A percentile compares a stretch with the other conserved stretches of the same genome.
These are phyloP conservation scores for Furcula furcula DNA, from an alignment of 2,888 invertebrate genomes.

Conservation along the genomic window DNA sequence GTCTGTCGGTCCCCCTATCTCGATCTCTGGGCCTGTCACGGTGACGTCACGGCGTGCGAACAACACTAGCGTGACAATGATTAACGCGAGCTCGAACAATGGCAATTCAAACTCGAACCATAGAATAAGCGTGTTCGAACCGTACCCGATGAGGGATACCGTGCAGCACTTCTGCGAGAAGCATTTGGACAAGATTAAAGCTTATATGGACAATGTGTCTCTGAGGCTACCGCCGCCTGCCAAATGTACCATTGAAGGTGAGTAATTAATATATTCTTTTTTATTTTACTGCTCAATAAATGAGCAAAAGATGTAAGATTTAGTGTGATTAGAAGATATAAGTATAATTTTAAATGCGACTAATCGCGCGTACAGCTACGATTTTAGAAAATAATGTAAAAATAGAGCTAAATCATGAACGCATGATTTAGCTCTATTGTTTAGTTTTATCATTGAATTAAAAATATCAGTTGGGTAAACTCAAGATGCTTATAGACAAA, in stretches of 20 bases:
- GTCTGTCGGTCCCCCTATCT: conserved; percentile 33
- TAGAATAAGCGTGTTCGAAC: conserved; percentile 93
- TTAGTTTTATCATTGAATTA: too few relatives aligned
- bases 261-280: too few relatives aligned
- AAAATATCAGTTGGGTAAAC: too few relatives aligned
- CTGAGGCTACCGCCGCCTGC: conserved; percentile 93
- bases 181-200: conserved; percentile 94
- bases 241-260: conserved; percentile 96
- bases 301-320: too few relatives aligned
- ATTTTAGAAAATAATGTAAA: too few relatives aligned
- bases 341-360: too few relatives aligned
- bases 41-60: conserved; percentile 79
- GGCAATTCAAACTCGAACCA: conserved; percentile 49
- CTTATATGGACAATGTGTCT: conserved; percentile 94
- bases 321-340: too few relatives aligned
- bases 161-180: conserved; percentile 98
- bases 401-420: too few relatives aligned
- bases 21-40: conserved; percentile 82
- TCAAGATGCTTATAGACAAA: too few relatives aligned
- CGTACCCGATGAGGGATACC: conserved; percentile 94
- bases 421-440: too few relatives aligned
- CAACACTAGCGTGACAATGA: conserved; percentile 90
- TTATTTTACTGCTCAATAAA: too few relatives aligned
- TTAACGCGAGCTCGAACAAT: conserved; percentile 63
- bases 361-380: too few relatives aligned